phyloP scores from a whole-genome alignment of 1,140 invertebrate species.

The Melitaea cinxia region DNA sequence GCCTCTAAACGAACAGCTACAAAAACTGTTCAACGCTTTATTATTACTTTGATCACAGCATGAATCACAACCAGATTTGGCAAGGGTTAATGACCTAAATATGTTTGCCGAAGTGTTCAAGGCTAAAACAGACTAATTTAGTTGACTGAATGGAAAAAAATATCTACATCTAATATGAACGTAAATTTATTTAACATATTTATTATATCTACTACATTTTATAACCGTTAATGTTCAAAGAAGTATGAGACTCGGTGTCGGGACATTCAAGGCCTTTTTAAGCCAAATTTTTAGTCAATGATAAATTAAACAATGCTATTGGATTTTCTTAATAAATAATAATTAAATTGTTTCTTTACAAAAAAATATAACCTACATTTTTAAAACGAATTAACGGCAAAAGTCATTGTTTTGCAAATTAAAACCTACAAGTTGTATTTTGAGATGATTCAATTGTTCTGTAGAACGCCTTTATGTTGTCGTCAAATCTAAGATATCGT shows the following conservation, averaged over 20 bases:
- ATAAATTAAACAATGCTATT: neutral
- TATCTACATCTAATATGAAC: conserved; percentile 59
- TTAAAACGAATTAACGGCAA: conserved; percentile 9
- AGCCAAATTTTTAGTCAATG: too few species aligned
- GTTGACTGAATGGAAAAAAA: conserved; percentile 65
- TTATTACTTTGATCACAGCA: conserved; percentile 75
- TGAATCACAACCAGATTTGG: conserved; percentile 80
- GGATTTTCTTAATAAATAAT: neutral
- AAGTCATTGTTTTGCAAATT: conserved; percentile 16
- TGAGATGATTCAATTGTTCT: conserved; percentile 26
- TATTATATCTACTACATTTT: neutral
- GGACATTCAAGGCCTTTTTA: too few species aligned
- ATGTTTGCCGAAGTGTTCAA: conserved; percentile 77
- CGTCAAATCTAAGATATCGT: conserved; percentile 44
- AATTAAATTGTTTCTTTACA: neutral
- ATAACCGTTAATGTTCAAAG: neutral
- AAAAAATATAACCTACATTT: neutral
- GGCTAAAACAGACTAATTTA: conserved; percentile 70
- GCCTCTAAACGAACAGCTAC: conserved; percentile 63
- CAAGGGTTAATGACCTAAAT: conserved; percentile 78
- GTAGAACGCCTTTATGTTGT: conserved; percentile 34
- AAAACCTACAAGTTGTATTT: conserved; percentile 22
- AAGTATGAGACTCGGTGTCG: too few species aligned
- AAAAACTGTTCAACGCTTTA: conserved; percentile 77
- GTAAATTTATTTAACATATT: conserved; percentile 43